Evolutionary conservation across 2,888 invertebrate species (phyloP).

Genomic region (Coleophora flavipennella): DNA sequence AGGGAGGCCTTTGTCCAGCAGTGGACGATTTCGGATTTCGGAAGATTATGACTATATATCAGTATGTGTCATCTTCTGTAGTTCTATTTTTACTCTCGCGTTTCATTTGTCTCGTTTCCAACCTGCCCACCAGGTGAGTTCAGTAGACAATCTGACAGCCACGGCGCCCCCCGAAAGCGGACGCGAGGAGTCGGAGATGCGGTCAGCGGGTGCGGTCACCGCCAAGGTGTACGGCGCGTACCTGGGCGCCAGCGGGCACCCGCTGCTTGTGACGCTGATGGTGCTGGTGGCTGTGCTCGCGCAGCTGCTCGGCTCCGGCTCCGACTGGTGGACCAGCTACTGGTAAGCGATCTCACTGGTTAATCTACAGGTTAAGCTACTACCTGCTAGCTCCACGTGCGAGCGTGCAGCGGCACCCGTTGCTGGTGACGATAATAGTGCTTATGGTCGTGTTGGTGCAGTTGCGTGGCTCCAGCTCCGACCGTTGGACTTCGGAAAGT

Average conservation of each 20-base stretch:
- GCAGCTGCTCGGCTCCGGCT: conserved; percentile 79
- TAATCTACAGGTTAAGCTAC: too few species aligned
- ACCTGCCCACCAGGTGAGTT: conserved; percentile 51
- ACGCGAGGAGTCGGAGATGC: conserved; percentile 70
- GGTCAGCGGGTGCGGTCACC: conserved; percentile 76
- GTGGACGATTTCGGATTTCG: too few species aligned
- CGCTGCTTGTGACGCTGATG: conserved; percentile 72
- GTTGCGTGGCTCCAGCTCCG: conserved; percentile 79
- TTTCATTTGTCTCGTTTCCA: conserved; percentile 18
- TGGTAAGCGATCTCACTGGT: too few species aligned
- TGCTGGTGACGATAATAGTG: conserved; percentile 72
- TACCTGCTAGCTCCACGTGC: too few species aligned
- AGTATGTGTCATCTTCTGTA: too few species aligned
- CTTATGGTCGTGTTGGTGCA: conserved; percentile 78
- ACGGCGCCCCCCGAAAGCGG: conserved; percentile 65
- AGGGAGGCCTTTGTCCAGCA: too few species aligned
- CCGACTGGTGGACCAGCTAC: conserved; percentile 84
- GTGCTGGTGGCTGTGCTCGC: conserved; percentile 75
- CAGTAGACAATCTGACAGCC: conserved; percentile 68
- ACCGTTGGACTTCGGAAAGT: conserved; percentile 87
- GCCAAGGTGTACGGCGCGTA: conserved; percentile 77
- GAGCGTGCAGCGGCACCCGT: conserved; percentile 78
- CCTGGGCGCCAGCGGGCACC: conserved; percentile 80
- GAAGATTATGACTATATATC: too few species aligned
- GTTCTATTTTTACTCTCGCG: too few species aligned